Evolutionary conservation across 2,113 vertebrate genomes (phyloP), one percentile per base, ranked within the genome.

Genomic region (Rhinoderma darwinii): DNA sequence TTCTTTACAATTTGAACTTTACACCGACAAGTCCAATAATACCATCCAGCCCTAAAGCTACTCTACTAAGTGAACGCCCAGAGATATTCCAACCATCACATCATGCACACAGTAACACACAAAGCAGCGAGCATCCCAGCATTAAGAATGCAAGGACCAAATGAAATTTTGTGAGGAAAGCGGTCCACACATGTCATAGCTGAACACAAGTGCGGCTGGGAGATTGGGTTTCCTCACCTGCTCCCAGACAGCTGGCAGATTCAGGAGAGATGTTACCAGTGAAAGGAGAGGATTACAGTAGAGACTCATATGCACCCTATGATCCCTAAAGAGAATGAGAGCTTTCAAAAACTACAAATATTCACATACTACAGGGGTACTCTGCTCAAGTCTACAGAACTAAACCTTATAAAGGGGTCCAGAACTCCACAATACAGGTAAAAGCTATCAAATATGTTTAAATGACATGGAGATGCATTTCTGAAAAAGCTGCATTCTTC

Each of bases 141-240:
- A 59, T 41, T 43, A 27, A 22, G 50, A 32, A 66, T 54, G 18
- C 43, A 27, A 30, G 77, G 85, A 51, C 77, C 77, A 39, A 80
- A 79, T 37, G 61, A 86, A 41, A 41, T 27, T 39, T 22, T 4
- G 43, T 27, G 73, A 41, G 61, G 50, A 81, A 86, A 74, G n/a
- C 35, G 50, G 77, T 68, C 47, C 51, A 51, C 77, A 81, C 37
- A 86, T 82, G 77, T 61, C 66, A 30, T 73, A 70, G n/a, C 68
- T 73, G 77, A 74, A 35, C 50, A 70, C 77, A 79, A 86, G 76
- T 66, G 84, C 37, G 78, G 35, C 77, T 10, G 27, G 18, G 39
- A 70, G 77, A 86, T 86, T 82, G 66, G 68, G 51, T 86, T 86
- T 86, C 85, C 43, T 86, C 85, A 86, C 77, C 85, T 86, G 85